These are phyloP conservation scores for Acropora yongei DNA, from an alignment of 64 coral and sea anemone genomes.

Conservation along the genomic window DNA sequence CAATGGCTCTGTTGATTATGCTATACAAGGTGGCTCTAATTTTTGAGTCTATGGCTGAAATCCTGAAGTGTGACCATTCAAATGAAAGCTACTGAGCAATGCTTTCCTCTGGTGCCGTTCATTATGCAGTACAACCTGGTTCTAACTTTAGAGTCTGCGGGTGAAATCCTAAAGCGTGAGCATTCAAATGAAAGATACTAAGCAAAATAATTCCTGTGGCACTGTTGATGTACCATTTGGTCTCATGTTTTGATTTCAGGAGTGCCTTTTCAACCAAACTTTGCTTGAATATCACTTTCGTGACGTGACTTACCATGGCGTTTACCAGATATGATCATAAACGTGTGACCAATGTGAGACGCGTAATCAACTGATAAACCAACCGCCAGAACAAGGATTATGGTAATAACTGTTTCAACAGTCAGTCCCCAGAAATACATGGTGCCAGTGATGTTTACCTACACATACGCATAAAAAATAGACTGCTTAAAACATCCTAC, in stretches of 20 bases:
- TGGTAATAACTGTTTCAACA: slow-evolving; percentile 83
- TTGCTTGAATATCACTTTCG: not conserved
- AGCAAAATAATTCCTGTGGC: not conserved
- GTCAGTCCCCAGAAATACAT: slow-evolving; percentile 96
- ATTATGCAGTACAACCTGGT: not conserved
- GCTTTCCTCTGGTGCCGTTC: not conserved
- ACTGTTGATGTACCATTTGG: not conserved
- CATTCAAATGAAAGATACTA: not conserved
- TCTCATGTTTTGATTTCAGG: not conserved
- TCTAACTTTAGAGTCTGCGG: not conserved
- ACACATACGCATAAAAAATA: not conserved
- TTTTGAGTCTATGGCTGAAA: not conserved
- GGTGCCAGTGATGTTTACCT: slow-evolving; percentile 83
- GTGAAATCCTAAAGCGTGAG: not conserved
- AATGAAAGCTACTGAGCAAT: not conserved
- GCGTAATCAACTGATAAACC: slow-evolving; percentile 96
- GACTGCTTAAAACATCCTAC: not conserved
- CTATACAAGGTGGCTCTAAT: not conserved
- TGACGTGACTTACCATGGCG: slow-evolving; percentile 59
- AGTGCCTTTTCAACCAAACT: not conserved
- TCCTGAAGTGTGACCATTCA: slow-evolving; percentile 4
- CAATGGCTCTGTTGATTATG: not conserved
- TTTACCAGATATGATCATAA: slow-evolving; percentile 87
- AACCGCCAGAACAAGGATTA: slow-evolving; percentile 87
- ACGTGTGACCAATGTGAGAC: slow-evolving; percentile 92